Base-by-base conservation (phyloP, 2,113 vertebrate genomes). In the Anolis sagrei region DNA sequence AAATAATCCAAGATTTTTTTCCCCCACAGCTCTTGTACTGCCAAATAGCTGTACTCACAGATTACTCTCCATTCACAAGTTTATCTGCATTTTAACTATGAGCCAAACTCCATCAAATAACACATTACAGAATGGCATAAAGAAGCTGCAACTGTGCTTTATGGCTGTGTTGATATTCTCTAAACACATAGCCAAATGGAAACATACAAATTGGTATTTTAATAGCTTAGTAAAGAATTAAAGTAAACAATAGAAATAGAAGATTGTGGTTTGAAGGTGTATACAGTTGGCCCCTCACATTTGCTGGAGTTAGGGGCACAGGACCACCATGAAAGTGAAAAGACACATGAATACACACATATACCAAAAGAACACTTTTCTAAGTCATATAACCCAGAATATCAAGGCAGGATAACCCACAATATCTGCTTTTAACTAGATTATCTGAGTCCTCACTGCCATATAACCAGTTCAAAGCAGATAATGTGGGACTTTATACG, bases 1-100 rank as follows among this genome's bases (percentile, higher is more conserved):
- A 88, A 82, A 73, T n/a, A 84, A 82, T 18, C 2, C 36, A 78
- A 83, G 68, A 23, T 90, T 34, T 32, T 25, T 2, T 11, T 1
- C 73, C 79, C 79, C 39, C 62, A 32, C 54, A 62, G 29, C 70
- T 82, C 77, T 27, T n/a, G 34, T 14, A 2, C 7, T 7, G 23
- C 62, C 49, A 81, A 21, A 70, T 5, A 0, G 29, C 14, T 89
- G 7, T 76, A 44, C 79, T 76, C 51, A 86, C 25, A 58, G 48
- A 77, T 3, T 7, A n/a, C 18, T 70, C 49, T 54, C 49, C 68
- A 69, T 69, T 70, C 34, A 54, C 51, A 49, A 51, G 27, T 58
- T 58, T 69, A 77, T 75, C 19, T 58, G 61, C n/a, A 76, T 76
- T 48, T 76, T 64, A 48, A 66, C 39, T 16, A 61, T 19, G 64